Base-by-base conservation (phyloP, 35 echinoderm and acorn worm genomes). In the Acanthaster planci region DNA sequence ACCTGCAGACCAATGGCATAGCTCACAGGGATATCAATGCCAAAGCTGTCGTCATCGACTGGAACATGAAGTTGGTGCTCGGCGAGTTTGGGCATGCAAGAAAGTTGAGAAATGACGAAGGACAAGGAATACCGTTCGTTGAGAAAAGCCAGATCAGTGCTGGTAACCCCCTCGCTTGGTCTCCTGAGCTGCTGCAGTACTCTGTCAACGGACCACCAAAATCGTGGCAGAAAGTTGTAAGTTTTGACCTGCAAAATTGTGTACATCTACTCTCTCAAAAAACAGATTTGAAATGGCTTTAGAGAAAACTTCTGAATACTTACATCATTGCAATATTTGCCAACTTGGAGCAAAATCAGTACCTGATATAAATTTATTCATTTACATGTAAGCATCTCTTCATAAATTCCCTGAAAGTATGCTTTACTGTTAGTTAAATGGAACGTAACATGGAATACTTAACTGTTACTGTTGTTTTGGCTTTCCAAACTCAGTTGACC, bases 11-110 rank as follows among this genome's bases (percentile, higher is more conserved):
- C 38, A 39, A 87, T 42, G 56, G 60, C 32, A 60, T 87, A 79
- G 85, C 75, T 37, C 85, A 87, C 40, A 76, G 85, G 8, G 85
- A 87, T 55, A 78, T 87, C 31, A 77, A 87, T 34, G 52, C 85
- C 37, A 78, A 56, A 30, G 55, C 53, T 26, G 31, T 87, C 7
- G 77, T 79, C 40, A 55, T 87, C 3, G 77, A 77, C 34, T 44
- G 77, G 37, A 76, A 78, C 56, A 47, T 87, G 22, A 52, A 55
- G 31, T 44, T 87, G 0, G 76, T 87, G 5, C 54, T 87, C 8
- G 85, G 85, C 0, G 85, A 78, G 44, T 87, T 87, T 87, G 44
- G 85, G 60, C 56, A 78, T 51, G 85, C 85, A 5, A 87, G 52
- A 40, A 87, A 38, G 38, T 35, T 87, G 51, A 34, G 36, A 27